Conservation (phyloP, 2,888 invertebrate species). For the Parelbella ahira region DNA sequence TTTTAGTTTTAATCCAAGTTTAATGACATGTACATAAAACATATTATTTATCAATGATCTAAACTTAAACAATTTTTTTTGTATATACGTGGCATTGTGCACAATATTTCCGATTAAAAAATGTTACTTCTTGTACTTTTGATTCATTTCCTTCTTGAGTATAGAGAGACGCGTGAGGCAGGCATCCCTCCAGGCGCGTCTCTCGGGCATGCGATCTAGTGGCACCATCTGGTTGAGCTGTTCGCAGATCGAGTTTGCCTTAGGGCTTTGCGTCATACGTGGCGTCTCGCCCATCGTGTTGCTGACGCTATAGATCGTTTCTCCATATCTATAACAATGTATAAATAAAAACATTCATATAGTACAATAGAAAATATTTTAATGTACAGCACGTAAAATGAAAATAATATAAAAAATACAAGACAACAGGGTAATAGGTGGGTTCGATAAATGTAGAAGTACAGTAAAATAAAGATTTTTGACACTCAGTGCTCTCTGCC, state of each 20-base stretch:
- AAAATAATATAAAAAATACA: too few relatives aligned
- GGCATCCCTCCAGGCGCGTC: slow-evolving; percentile 91
- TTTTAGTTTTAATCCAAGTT: too few relatives aligned
- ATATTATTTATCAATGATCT: too few relatives aligned
- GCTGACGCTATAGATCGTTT: slow-evolving; percentile 82
- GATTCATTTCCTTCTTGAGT: slow-evolving; percentile 86
- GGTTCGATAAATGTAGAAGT: too few relatives aligned
- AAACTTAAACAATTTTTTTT: too few relatives aligned
- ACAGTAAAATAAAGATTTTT: too few relatives aligned
- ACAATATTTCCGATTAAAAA: not conserved
- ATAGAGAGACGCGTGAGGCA: slow-evolving; percentile 89
- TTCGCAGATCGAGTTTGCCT: slow-evolving; percentile 83
- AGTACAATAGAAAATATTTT: too few relatives aligned
- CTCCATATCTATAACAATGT: slow-evolving; percentile 64
- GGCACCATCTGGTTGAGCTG: slow-evolving; percentile 88
- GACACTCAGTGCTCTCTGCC: too few relatives aligned
- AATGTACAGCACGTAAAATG: too few relatives aligned
- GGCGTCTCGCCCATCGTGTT: slow-evolving; percentile 88
- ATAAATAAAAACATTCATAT: too few relatives aligned
- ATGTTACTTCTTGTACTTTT: slow-evolving; percentile 36
- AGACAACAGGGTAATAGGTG: too few relatives aligned
- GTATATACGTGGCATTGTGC: not conserved
- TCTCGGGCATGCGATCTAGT: slow-evolving; percentile 84
- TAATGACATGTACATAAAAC: too few relatives aligned
- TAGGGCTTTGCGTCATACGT: slow-evolving; percentile 83